Evolutionary conservation across 1,140 invertebrate species (phyloP), one percentile per base, ranked within the genome.

Genomic region (Odontomachus brunneus): DNA sequence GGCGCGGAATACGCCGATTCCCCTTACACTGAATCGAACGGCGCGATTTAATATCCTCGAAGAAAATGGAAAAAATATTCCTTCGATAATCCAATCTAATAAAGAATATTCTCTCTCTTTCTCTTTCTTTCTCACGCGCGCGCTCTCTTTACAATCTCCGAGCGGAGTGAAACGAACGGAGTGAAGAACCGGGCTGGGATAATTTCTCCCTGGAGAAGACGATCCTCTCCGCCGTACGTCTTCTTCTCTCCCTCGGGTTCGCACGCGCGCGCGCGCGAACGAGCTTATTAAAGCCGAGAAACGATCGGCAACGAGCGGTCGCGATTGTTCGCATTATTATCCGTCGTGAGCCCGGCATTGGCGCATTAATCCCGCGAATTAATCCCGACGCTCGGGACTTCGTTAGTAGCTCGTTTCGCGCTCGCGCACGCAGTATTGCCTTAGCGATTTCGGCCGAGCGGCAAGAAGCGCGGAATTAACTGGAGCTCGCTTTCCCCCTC

Each of bases 361-460:
- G 4, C n/a, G n/a, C 63, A 75, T 85, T 85, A 82, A 85, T 86
- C 33, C 69, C 2, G 29, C 26, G 51, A 67, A 67, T 78, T 48
- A 55, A 48, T 55, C 19, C 2, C 51, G 49, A 60, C n/a, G 29
- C 29, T 55, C 44, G 44, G 22, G 14, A 33, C 29, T 33, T 57
- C 57, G 57, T 73, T 84, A 75, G 63, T 69, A 82, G 53, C 67
- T 69, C 83, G 63, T 82, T 71, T 49, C 63, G 11, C 51, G 60
- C 62, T 33, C 29, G 49, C 26, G n/a, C 14, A 7, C 4, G 26
- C 12, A 22, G 51, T 26, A 83, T 85, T 67, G 80, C 67, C 44
- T 60, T 87, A 38, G 71, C 38, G 84, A 87, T 87, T 83, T 83
- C 71, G 73, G 78, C 38, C 14, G 49, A 66, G 60, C 11, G 0